Percentiles rank a stretch among this genome's conserved stretches.
These are phyloP conservation scores for Zaprionus tsacasi DNA, from an alignment of 1,140 invertebrate genomes.

Conservation along the genomic window DNA sequence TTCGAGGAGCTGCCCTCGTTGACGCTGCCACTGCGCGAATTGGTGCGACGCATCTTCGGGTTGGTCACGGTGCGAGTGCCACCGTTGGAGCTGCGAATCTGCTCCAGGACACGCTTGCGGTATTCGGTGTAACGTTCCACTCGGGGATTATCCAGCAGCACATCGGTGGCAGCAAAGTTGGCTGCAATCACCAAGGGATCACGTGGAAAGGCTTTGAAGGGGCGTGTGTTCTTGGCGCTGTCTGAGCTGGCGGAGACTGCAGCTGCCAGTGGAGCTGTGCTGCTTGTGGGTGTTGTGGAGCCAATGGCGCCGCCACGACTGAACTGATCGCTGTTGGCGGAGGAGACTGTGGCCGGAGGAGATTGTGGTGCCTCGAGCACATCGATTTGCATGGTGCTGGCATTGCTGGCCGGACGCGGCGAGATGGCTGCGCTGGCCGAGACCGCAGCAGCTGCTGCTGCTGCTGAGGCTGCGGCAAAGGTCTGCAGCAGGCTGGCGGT, in stretches of 20 bases:
- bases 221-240: constrained; percentile 84
- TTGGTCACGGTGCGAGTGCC: constrained; percentile 86
- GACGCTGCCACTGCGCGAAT: constrained; percentile 74
- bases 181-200: constrained; percentile 87
- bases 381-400: constrained; percentile 75
- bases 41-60: constrained; percentile 87
- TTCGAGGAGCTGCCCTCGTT: constrained; percentile 76
- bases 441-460: constrained; percentile 57
- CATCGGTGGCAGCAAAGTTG: constrained; percentile 84
- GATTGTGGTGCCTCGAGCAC: constrained; percentile 68
- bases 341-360: constrained; percentile 17
- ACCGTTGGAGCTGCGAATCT: constrained; percentile 87
- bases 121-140: constrained; percentile 88
- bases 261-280: constrained; percentile 17
- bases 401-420: constrained; percentile 64
- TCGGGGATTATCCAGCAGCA: constrained; percentile 85
- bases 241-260: constrained; percentile 29
- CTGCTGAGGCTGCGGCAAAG: constrained; percentile 69
- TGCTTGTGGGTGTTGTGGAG: constrained; percentile 68
- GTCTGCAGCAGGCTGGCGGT: constrained; percentile 69
- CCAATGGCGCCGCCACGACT: neutral
- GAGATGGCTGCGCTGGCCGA: constrained; percentile 37
- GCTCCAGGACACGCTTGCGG: constrained; percentile 87
- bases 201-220: constrained; percentile 90
- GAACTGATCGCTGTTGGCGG: constrained; percentile 1